phyloP scores from a whole-genome alignment of 2,113 vertebrate species.

The Heterochromis multidens region DNA sequence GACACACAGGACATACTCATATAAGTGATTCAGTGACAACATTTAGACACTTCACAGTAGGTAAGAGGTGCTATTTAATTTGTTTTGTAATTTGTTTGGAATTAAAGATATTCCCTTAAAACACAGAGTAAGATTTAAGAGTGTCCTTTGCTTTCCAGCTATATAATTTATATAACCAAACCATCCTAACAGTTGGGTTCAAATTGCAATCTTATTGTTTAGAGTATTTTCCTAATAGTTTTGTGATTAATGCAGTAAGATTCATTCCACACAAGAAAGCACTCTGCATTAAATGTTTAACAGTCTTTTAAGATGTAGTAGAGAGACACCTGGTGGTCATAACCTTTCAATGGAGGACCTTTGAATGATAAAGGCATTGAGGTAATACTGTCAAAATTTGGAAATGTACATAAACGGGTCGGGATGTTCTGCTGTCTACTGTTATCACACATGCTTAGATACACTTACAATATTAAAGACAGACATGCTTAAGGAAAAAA shows the following conservation, averaged over 20 bases:
- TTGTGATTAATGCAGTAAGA: not conserved
- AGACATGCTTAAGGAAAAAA: not conserved
- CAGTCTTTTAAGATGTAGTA: not conserved
- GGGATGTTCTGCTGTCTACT: not conserved
- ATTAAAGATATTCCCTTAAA: not conserved
- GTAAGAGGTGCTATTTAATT: not conserved
- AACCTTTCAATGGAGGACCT: accelerated
- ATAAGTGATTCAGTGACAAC: not conserved
- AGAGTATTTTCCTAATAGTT: not conserved
- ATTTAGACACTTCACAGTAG: not conserved
- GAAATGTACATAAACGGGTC: not conserved
- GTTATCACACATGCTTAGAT: not conserved
- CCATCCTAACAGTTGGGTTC: not conserved
- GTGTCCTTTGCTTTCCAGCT: not conserved
- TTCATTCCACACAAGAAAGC: not conserved
- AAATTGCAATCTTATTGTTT: not conserved
- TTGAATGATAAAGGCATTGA: not conserved
- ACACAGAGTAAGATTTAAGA: too few species aligned
- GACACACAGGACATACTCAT: not conserved
- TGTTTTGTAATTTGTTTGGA: not conserved
- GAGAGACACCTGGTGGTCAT: not conserved
- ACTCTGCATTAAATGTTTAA: not conserved
- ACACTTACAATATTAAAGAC: not conserved
- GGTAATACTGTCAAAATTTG: not conserved
- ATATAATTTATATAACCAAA: not conserved